Evolutionary conservation across 1,140 invertebrate genomes (phyloP), one percentile per base, ranked within the genome.

Genomic region (Drosophila saltans): DNA sequence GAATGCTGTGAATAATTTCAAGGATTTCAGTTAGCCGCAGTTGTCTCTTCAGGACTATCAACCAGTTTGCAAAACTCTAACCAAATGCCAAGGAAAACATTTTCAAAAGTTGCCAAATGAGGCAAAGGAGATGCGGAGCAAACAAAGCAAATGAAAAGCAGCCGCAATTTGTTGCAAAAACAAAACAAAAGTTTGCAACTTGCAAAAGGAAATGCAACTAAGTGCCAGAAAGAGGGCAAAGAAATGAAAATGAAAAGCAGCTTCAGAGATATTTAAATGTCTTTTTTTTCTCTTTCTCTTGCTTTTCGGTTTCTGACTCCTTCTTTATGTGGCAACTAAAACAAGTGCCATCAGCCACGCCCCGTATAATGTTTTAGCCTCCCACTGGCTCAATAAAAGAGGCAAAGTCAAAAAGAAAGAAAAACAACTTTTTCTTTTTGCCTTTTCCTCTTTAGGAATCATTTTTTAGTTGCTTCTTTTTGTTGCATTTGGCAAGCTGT

Each of bases 81-180:
- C 36, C 21, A 59, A 59, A 24, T 39, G 9, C 26, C 52, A 65
- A 62, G 57, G 36, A 66, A 69, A 72, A 59, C 43, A 69, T 62
- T 76, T 60, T 7, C 9, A 33, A 26, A 80, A 24, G 52, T 72
- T 55, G 36, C 58, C 65, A 67, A 78, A 78, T 66, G 66, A 66
- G 45, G 63, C 59, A 21, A 59, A 59, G 39, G 21, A 70, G 55
- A 74, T 56, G n/a, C 26, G 8, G 6, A 45, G 48, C 28, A 62
- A 55, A 62, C 66, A 64, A 69, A 65, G 63, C 61, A 69, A 81
- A 71, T 71, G 60, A 45, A 67, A 75, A 75, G 56, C 61, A 57
- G 64, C 69, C 70, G 66, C 80, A 81, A 81, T 81, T 81, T 81
- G 79, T 75, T 78, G 79, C 67, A 82, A 75, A 78, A 82, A 82